Base-by-base conservation (phyloP, 2,888 invertebrate species). In the Harpagoxenus sublaevis region DNA sequence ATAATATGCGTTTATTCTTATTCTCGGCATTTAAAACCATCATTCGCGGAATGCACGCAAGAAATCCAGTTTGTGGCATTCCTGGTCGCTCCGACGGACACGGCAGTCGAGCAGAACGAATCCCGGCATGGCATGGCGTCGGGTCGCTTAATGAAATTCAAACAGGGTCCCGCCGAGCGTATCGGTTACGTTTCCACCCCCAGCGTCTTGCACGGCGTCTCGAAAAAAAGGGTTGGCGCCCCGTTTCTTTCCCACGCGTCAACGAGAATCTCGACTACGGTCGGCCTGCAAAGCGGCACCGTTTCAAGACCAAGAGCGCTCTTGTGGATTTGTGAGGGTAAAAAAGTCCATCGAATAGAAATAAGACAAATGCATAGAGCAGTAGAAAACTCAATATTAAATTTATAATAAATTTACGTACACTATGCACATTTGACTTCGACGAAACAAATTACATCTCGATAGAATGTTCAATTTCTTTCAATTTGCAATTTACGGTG, bases 181-280 rank as follows among this genome's bases (percentile, higher is more conserved):
- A 91, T 91, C 91, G 84, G 89, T 91, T 91, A 90, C 90, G 60
- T 82, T 75, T 89, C 86, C 88, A 89, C 91, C 90, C 90, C 89
- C 86, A 85, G 70, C 87, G 88, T 85, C 88, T 84, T 66, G 62
- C 39, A 55, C 73, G 77, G 42, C 66, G 53, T 81, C 84, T 86
- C 78, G 70, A 74, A 87, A 60, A 35, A 73, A 88, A 88, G 88
- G 85, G 84, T 90, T 89, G 90, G 88, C 90, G 90, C 90, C 86
- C 89, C 68, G 51, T 68, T 86, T 85, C 86, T 90, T 90, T 90
- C 90, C 89, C 90, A 90, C 90, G 89, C 63, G 53, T 84, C 78
- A 65, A 18, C 31, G 81, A 45, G 79, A 18, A 74, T 85, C 77
- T 62, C 82, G 79, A 65, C 51, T 51, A 53, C 65, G 9, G 10